phyloP scores from a whole-genome alignment of 1,140 invertebrate genomes.

The Aporrectodea caliginosa region DNA sequence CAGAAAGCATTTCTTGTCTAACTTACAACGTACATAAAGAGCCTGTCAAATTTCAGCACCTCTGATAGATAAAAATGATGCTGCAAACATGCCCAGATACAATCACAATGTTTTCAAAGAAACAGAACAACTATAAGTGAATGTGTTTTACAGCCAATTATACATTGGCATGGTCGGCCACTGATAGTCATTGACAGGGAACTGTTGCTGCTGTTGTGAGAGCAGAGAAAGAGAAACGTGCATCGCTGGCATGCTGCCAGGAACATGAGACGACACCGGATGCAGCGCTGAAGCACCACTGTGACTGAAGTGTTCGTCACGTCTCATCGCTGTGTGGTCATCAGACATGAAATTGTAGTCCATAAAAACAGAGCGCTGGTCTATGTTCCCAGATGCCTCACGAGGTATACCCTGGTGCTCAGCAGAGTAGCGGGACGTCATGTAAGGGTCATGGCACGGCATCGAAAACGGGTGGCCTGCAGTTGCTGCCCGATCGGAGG shows the following conservation, averaged over 20 bases:
- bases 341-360: background rate
- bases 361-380: background rate
- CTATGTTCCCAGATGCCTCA: background rate
- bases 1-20: too few relatives aligned
- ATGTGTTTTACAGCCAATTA: background rate
- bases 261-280: background rate
- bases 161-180: background rate
- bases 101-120: too few relatives aligned
- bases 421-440: background rate
- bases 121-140: too few relatives aligned
- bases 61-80: too few relatives aligned
- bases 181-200: background rate
- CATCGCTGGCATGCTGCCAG: background rate
- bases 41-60: too few relatives aligned
- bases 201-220: background rate
- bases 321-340: background rate
- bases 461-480: background rate
- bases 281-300: background rate
- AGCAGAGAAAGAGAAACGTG: background rate
- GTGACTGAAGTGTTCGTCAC: background rate
- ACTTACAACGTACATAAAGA: too few relatives aligned
- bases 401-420: background rate
- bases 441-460: background rate
- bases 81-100: too few relatives aligned
- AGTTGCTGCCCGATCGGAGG: background rate